Evolutionary conservation across 1,140 invertebrate species (phyloP), one percentile per base, ranked within the genome.

Genomic region (Bilobella aurantiaca): DNA sequence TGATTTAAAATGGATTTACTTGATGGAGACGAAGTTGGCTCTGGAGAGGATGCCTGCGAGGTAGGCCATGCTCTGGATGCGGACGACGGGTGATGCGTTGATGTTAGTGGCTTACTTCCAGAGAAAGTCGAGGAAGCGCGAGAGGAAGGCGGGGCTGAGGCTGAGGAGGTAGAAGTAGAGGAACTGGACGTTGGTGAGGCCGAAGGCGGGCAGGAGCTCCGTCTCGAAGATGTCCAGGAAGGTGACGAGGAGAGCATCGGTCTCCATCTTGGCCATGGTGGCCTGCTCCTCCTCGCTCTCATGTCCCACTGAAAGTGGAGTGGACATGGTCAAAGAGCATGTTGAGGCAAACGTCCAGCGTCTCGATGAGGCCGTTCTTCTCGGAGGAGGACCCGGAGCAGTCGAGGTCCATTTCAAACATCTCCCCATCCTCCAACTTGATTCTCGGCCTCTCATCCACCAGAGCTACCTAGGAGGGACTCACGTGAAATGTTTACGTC

Each of bases 181-280:
- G 76, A 88, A 93, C 76, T 91, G 90, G 3, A 88, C 82, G 75
- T 90, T 88, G 75, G 84, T 82, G 58, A 82, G 85, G 29, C 82
- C 85, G 74, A 88, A 83, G 14, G 87, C 90, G 1, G 84, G 82
- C 59, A 93, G 76, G 63, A 92, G 82, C 47, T 87, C 76, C 71
- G 82, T 81, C 66, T 91, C 86, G 77, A 92, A 93, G 27, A 83
- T 78, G 46, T 77, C 74, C n/a, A 87, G 69, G 34, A 80, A 63
- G 3, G 58, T 21, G 25, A 29, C 67, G 16, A 63, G 62, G 32
- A 49, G 31, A 23, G 16, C 42, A 28, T 62, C 34, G 32, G 12
- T 16, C 8, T 59, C 53, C 3, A 21, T 59, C 8, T 58, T 58
- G 12, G 25, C 34, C 31, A 1, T 12, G 18, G n/a, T 58, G 12